A percentile compares a stretch with the other conserved stretches of the same genome.
Conservation (phyloP, 2,888 invertebrate species). For the Harpalus rufipes region DNA sequence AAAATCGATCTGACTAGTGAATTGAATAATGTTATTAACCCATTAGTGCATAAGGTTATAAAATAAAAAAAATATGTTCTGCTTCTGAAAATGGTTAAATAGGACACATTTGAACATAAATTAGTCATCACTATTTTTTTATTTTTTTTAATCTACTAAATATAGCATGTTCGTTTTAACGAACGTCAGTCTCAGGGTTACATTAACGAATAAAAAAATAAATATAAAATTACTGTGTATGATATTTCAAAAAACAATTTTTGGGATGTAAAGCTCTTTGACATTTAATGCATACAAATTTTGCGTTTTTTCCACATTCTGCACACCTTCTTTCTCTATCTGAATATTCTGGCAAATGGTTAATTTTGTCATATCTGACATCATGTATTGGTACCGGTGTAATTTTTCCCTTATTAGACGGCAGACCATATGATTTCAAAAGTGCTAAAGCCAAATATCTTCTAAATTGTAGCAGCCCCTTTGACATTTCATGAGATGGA, state of each 20-base stretch:
- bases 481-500: slow-evolving; percentile 5
- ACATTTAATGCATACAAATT: slow-evolving; percentile 56
- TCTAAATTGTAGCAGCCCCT: slow-evolving; percentile 19
- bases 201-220: slow-evolving; percentile 4
- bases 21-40: too few species aligned
- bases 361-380: slow-evolving; percentile 50
- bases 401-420: slow-evolving; percentile 15
- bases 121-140: slow-evolving; percentile 6
- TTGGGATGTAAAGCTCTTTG: slow-evolving; percentile 37
- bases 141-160: not conserved
- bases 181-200: slow-evolving; percentile 4
- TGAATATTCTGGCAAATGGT: slow-evolving; percentile 50
- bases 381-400: slow-evolving; percentile 14
- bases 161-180: slow-evolving; percentile 6
- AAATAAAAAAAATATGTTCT: slow-evolving; percentile 7
- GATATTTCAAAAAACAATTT: slow-evolving; percentile 6
- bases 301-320: slow-evolving; percentile 38
- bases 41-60: slow-evolving; percentile 3
- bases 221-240: not conserved
- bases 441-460: slow-evolving; percentile 48
- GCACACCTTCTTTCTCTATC: slow-evolving; percentile 51
- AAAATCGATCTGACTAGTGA: too few species aligned
- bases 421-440: slow-evolving; percentile 16
- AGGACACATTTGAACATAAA: not conserved
- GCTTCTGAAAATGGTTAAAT: slow-evolving; percentile 3